A percentile compares a stretch with the other conserved stretches of the same genome.
phyloP scores from a whole-genome alignment of 2,888 invertebrate genomes.

The Reticulitermes lucifugus region DNA sequence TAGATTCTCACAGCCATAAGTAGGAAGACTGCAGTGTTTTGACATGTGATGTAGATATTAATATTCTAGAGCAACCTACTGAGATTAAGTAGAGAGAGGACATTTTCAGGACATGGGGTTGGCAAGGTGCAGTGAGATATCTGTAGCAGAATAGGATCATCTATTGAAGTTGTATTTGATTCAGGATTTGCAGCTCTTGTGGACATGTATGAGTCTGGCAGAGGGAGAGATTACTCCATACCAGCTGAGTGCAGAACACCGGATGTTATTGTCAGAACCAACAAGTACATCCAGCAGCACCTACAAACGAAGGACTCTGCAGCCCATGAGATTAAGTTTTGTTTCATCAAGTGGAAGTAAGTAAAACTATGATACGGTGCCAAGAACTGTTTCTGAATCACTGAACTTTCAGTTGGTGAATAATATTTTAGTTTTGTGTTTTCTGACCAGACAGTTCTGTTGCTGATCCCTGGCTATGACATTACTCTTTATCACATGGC shows the following conservation, averaged over 20 bases:
- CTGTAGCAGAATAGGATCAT: not conserved
- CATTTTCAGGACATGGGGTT: no score
- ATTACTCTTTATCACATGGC: no score
- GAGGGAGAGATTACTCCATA: slow-evolving; percentile 73
- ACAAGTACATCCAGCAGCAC: slow-evolving; percentile 33
- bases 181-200: slow-evolving; percentile 70
- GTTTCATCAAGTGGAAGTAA: slow-evolving; percentile 25
- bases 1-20: no score
- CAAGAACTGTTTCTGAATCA: no score
- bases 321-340: slow-evolving; percentile 53
- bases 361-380: not conserved
- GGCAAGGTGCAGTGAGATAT: no score
- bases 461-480: no score
- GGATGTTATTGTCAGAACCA: slow-evolving; percentile 65
- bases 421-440: no score
- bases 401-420: no score
- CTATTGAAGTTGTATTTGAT: not conserved
- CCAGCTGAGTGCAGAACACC: slow-evolving; percentile 74
- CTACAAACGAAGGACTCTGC: slow-evolving; percentile 47
- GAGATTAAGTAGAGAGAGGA: not conserved
- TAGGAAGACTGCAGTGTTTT: no score
- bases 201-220: slow-evolving; percentile 73
- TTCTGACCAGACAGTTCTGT: no score
- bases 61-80: no score
- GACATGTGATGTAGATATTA: no score